A percentile compares a stretch with the other conserved stretches of the same genome.
Conservation (phyloP, 2,888 invertebrate species). For the Drosophila atripex region DNA sequence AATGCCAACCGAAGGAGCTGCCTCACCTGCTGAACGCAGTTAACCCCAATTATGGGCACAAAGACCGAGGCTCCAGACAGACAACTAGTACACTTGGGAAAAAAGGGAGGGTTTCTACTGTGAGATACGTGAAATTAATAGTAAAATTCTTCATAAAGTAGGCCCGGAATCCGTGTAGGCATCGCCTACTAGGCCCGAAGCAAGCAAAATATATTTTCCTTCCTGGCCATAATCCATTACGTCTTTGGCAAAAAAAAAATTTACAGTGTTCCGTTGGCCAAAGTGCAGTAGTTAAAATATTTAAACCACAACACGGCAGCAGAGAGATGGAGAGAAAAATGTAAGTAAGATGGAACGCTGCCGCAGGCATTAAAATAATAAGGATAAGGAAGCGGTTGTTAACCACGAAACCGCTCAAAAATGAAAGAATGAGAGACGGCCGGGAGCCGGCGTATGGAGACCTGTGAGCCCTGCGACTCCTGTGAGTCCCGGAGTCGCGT, state of each 20-base stretch:
- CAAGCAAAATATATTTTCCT: too few relatives aligned
- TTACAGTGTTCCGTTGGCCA: neutral
- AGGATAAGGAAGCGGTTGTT: constrained; percentile 80
- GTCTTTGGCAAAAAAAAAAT: too few relatives aligned
- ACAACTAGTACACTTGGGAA: constrained; percentile 9
- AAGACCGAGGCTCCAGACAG: constrained; percentile 33
- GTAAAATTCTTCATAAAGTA: too few relatives aligned
- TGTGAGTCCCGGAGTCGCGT: constrained; percentile 30
- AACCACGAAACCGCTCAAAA: constrained; percentile 77
- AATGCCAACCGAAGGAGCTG: constrained; percentile 47
- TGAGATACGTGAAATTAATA: neutral
- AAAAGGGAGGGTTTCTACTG: neutral
- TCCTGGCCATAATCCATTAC: too few relatives aligned
- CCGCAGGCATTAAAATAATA: constrained; percentile 81
- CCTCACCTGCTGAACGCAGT: constrained; percentile 67
- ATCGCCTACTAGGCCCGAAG: too few relatives aligned
- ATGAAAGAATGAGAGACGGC: constrained; percentile 56
- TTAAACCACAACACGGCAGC: constrained; percentile 60
- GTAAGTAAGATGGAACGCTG: constrained; percentile 78
- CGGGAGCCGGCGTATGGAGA: constrained; percentile 9
- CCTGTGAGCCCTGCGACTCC: constrained; percentile 1
- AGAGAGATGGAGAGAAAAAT: constrained; percentile 41
- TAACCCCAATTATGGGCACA: constrained; percentile 79
- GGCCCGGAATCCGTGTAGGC: too few relatives aligned
- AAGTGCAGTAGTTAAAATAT: constrained; percentile 66